Conservation (phyloP, 2,888 invertebrate species). For the Napeogenes sylphis region DNA sequence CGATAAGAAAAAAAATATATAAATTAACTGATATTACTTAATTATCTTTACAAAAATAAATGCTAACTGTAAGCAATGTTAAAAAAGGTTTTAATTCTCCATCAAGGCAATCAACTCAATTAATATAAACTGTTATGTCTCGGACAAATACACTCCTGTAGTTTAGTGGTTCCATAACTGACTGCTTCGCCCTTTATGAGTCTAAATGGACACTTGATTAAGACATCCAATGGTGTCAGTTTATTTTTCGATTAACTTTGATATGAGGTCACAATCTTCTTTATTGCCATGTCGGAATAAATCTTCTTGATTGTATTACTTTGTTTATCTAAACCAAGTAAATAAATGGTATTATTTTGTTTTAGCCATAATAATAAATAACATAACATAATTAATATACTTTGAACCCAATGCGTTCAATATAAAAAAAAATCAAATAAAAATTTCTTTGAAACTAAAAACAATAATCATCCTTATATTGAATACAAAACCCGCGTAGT, state of each 20-base stretch:
- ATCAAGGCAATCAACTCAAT: constrained; percentile 49
- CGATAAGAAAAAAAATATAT: no score
- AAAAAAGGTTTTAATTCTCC: neutral
- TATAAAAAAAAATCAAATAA: neutral
- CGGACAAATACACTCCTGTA: constrained; percentile 51
- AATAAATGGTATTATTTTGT: constrained; percentile 7
- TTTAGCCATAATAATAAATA: constrained; percentile 10
- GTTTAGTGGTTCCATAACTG: constrained; percentile 43
- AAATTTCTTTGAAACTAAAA: neutral
- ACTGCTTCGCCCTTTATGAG: constrained; percentile 60
- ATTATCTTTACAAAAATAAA: no score
- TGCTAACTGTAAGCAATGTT: no score
- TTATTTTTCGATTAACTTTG: constrained; percentile 72
- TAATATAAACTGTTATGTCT: constrained; percentile 73
- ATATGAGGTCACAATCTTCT: constrained; percentile 61
- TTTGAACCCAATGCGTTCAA: no score
- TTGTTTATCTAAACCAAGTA: no score
- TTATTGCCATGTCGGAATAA: constrained; percentile 59
- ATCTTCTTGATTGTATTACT: constrained; percentile 36
- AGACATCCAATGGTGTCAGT: constrained; percentile 68
- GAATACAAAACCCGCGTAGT: constrained; percentile 4
- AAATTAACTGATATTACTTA: no score
- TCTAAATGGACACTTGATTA: constrained; percentile 74
- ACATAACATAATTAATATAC: neutral
- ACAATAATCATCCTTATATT: neutral